Evolutionary conservation across 1,140 invertebrate genomes (phyloP), one percentile per base, ranked within the genome.

Genomic region (Eupristina koningsbergeri): DNA sequence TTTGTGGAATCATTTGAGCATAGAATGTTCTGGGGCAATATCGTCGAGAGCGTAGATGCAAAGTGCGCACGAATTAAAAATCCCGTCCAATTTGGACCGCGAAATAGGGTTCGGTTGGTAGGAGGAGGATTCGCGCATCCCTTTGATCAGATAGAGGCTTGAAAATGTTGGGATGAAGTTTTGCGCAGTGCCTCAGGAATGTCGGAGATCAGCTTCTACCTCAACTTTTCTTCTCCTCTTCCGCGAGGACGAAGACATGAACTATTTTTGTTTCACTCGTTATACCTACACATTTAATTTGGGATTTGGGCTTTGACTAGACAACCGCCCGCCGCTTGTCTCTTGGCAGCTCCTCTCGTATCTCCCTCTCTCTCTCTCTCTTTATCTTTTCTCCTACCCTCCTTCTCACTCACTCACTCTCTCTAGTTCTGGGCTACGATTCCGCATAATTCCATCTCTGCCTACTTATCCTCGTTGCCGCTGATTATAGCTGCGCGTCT

Each of bases 241-340:
- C 34, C 61, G 81, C 81, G 81, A 83, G 74, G 81, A 83, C 82
- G 67, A 69, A 6, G 53, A 22, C 36, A 36, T 26, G 74, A 7
- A 41, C 29, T 84, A 84, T 84, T 84, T 84, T 75, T 11, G 77
- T 75, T 58, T 26, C 53, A 50, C 34, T 50, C 64, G 69, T 80
- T 80, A 84, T 83, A 84, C 67, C 83, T 84, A 80, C 77, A 71
- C 83, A 75, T 84, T 84, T 84, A 84, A 84, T 84, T 84, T 80
- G 53, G 77, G 83, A 80, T 75, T 84, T 47, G 81, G 86, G 86
- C 85, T 86, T 86, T 78, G 84, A 80, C 77, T 75, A 84, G 83
- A 84, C 85, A 85, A 85, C 41, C 73, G 61, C 77, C 69, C 45
- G 50, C 31, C 41, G 84, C 53, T 74, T 77, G 78, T 69, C 77